Percentiles rank a stretch among this genome's conserved stretches.
Conservation (phyloP, 1,140 invertebrate species). For the Zaprionus nigranus region DNA sequence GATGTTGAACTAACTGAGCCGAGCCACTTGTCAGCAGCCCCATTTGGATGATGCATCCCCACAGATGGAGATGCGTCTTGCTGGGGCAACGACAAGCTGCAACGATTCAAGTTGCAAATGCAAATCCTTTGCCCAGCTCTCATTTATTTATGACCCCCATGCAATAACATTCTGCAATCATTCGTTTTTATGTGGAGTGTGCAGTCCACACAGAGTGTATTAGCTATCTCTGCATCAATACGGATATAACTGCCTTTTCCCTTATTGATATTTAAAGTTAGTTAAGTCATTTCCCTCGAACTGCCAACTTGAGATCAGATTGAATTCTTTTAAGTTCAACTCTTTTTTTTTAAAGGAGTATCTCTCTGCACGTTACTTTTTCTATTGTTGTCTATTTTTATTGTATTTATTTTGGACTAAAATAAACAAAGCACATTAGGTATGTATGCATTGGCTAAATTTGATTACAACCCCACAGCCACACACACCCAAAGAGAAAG, state of each 20-base stretch:
- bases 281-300: too few relatives aligned
- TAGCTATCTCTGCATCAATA: neutral
- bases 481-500: neutral
- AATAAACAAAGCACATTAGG: neutral
- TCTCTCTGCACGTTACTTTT: too few relatives aligned
- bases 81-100: neutral
- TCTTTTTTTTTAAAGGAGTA: neutral
- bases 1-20: conserved; percentile 5
- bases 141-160: neutral
- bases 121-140: neutral
- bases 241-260: too few relatives aligned
- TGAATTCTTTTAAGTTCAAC: neutral
- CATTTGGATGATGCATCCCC: neutral
- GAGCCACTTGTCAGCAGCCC: conserved; percentile 24
- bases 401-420: neutral
- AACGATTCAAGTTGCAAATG: conserved; percentile 6
- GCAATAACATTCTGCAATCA: neutral
- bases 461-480: neutral
- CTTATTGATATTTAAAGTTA: too few relatives aligned
- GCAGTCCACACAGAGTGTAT: neutral
- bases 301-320: too few relatives aligned
- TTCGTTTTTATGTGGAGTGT: neutral
- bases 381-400: neutral
- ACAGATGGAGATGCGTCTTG: neutral
- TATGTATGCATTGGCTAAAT: neutral